A percentile compares a stretch with the other conserved stretches of the same genome.
phyloP scores from a whole-genome alignment of 2,113 vertebrate species.

The Pollimyrus isidori region DNA sequence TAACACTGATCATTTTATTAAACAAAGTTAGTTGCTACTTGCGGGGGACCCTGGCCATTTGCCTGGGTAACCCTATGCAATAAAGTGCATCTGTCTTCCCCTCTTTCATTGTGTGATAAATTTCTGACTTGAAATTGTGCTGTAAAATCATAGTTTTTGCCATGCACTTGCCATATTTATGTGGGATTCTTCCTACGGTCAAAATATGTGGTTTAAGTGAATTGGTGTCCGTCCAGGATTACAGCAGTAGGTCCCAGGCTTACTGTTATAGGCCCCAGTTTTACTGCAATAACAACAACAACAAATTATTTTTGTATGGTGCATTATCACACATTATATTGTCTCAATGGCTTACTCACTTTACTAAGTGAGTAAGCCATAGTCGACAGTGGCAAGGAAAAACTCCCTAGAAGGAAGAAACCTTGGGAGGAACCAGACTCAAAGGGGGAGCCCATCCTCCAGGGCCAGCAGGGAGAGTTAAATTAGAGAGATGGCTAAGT shows the following conservation, averaged over 20 bases:
- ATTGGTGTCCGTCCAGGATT: not conserved
- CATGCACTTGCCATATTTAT: not conserved
- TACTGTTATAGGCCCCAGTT: not conserved
- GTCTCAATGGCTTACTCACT: no score
- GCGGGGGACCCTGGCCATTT: not conserved
- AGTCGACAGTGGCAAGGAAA: not conserved
- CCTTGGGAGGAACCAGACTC: not conserved
- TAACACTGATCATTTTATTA: not conserved
- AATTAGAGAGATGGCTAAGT: no score
- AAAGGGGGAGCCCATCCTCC: no score
- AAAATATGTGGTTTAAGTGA: not conserved
- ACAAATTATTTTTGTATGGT: no score
- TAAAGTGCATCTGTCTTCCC: not conserved
- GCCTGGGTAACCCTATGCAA: not conserved
- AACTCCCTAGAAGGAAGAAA: not conserved
- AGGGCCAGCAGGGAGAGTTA: no score
- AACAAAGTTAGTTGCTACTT: not conserved
- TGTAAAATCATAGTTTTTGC: not conserved
- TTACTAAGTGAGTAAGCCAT: no score
- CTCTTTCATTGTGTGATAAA: not conserved
- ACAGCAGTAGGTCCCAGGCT: not conserved
- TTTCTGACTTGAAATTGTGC: not conserved
- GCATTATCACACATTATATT: no score
- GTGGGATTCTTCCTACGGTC: not conserved
- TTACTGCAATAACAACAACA: not conserved